phyloP scores from a whole-genome alignment of 1,140 invertebrate genomes.

The Drosophila nebulosa region DNA sequence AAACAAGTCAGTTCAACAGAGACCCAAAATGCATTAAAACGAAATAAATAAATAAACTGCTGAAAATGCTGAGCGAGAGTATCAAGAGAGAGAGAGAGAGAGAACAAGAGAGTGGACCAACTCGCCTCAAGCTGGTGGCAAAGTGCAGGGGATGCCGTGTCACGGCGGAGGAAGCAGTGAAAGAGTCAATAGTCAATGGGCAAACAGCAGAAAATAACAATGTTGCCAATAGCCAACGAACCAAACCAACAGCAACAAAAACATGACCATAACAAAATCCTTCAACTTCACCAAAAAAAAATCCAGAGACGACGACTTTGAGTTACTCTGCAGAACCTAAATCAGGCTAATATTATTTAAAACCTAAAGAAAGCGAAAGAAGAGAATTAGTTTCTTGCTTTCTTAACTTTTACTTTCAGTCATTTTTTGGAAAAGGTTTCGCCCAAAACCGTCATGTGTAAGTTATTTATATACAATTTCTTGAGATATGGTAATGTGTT shows the following conservation, averaged over 20 bases:
- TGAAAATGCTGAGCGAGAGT: slow-evolving; percentile 42
- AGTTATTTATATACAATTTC: no score
- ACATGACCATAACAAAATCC: slow-evolving; percentile 16
- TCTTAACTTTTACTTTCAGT: no score
- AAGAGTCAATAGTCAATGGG: slow-evolving; percentile 66
- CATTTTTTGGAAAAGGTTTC: no score
- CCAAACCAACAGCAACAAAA: slow-evolving; percentile 64
- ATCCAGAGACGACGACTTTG: slow-evolving; percentile 9
- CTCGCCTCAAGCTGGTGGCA: neutral
- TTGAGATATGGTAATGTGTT: no score
- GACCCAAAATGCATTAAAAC: slow-evolving; percentile 66
- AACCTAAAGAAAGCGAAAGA: no score
- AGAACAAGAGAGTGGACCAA: neutral
- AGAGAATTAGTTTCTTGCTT: no score
- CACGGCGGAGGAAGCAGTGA: slow-evolving; percentile 1
- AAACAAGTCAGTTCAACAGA: slow-evolving; percentile 11
- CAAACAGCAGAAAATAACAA: slow-evolving; percentile 78
- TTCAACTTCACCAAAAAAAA: slow-evolving; percentile 31
- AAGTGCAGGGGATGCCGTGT: slow-evolving; percentile 10
- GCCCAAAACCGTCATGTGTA: no score
- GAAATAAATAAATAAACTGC: slow-evolving; percentile 74
- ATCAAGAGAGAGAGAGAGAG: slow-evolving; percentile 21
- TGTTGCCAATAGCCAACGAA: slow-evolving; percentile 77
- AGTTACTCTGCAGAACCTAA: neutral
- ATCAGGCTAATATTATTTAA: no score